Conservation (phyloP, 92 coral and sea anemone genomes). For the Plumapathes pennacea region DNA sequence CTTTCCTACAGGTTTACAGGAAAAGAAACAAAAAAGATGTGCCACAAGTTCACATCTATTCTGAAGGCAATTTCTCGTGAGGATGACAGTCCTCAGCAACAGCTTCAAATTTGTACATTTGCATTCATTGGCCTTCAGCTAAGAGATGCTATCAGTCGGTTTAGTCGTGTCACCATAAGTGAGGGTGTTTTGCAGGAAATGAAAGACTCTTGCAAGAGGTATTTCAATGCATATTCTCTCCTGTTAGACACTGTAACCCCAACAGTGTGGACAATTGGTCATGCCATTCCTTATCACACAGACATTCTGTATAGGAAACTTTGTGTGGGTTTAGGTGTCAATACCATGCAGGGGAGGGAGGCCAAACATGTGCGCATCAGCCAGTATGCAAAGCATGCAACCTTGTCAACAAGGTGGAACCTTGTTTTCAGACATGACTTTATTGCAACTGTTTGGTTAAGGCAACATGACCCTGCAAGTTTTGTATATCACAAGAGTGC, state of each 20-base stretch:
- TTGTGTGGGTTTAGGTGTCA: slow-evolving; percentile 57
- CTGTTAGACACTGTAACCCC: slow-evolving; percentile 41
- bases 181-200: slow-evolving; percentile 23
- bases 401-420: slow-evolving; percentile 47
- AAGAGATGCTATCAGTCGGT: slow-evolving; percentile 50
- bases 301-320: slow-evolving; percentile 22
- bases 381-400: slow-evolving; percentile 66
- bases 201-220: slow-evolving; percentile 25
- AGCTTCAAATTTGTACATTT: slow-evolving; percentile 18
- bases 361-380: slow-evolving; percentile 57
- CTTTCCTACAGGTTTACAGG: slow-evolving; percentile 19
- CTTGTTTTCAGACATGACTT: slow-evolving; percentile 58
- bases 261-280: slow-evolving; percentile 65
- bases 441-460: slow-evolving; percentile 51
- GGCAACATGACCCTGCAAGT: slow-evolving; percentile 35
- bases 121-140: slow-evolving; percentile 56
- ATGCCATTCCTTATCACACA: slow-evolving; percentile 60
- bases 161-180: slow-evolving; percentile 29
- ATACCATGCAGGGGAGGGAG: slow-evolving; percentile 66
- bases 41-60: slow-evolving; percentile 45
- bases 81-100: slow-evolving; percentile 33
- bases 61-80: slow-evolving; percentile 20
- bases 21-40: slow-evolving; percentile 29
- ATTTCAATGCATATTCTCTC: slow-evolving; percentile 57
- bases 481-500: slow-evolving; percentile 37